phyloP scores from a whole-genome alignment of 2,888 invertebrate genomes.

The Archips xylosteana region DNA sequence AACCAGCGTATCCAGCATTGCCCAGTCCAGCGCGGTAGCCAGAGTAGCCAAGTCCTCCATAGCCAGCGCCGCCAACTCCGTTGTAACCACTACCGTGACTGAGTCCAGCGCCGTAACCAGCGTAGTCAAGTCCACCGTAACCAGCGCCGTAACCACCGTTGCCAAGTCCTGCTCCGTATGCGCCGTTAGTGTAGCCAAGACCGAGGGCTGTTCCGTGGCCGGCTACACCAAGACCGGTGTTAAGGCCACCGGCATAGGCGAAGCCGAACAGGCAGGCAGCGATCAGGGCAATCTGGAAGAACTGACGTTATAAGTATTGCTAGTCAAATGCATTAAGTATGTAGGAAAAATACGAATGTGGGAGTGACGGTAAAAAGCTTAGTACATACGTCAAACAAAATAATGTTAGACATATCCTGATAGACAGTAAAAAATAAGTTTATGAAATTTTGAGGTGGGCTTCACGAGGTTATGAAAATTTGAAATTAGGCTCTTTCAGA shows the following conservation, averaged over 20 bases:
- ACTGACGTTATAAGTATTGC: neutral
- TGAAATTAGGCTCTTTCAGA: neutral
- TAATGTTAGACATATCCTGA: too few species aligned
- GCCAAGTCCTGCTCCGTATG: slow-evolving; percentile 9
- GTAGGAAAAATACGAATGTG: too few species aligned
- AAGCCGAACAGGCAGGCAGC: slow-evolving; percentile 60
- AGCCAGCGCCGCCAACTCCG: neutral
- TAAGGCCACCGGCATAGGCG: slow-evolving; percentile 57
- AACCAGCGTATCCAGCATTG: slow-evolving; percentile 7
- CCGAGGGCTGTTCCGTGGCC: slow-evolving; percentile 21
- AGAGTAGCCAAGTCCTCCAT: slow-evolving; percentile 7
- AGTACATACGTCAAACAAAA: too few species aligned
- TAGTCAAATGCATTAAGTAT: too few species aligned
- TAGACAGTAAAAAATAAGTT: too few species aligned
- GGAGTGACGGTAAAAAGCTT: too few species aligned
- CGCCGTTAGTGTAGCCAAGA: slow-evolving; percentile 14
- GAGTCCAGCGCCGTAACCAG: slow-evolving; percentile 1
- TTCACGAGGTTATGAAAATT: too few species aligned
- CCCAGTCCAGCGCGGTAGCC: slow-evolving; percentile 7
- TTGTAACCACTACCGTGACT: neutral
- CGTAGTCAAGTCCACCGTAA: slow-evolving; percentile 2
- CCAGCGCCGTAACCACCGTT: neutral
- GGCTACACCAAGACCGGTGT: slow-evolving; percentile 32
- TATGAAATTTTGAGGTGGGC: too few species aligned
- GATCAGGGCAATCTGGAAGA: slow-evolving; percentile 56